A percentile compares a stretch with the other conserved stretches of the same genome.
phyloP scores from a whole-genome alignment of 2,888 invertebrate species.

The Gastracanthus pulcherrimus region DNA sequence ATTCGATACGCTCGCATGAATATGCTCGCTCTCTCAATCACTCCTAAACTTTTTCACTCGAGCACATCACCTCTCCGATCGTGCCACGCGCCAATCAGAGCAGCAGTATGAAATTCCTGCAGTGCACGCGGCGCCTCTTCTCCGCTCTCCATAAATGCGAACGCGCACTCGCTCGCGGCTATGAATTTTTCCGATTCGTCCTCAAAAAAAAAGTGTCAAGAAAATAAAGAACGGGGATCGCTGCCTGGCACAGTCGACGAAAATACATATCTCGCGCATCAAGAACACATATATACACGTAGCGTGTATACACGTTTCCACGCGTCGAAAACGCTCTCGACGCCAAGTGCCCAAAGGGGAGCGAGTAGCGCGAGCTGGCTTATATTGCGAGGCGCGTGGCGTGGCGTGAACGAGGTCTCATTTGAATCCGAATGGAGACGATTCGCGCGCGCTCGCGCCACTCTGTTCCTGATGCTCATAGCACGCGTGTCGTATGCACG shows the following conservation, averaged over 20 bases:
- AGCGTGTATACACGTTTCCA: not conserved
- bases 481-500: constrained; percentile 8
- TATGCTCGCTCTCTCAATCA: no score
- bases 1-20: no score
- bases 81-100: no score
- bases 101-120: no score
- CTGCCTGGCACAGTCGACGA: no score
- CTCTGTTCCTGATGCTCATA: constrained; percentile 43
- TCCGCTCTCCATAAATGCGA: no score
- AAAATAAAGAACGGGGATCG: not conserved
- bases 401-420: constrained; percentile 74
- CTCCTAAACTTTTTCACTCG: no score
- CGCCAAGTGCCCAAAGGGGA: constrained; percentile 55
- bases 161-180: not conserved
- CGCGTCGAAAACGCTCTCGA: not conserved
- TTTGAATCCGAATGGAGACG: constrained; percentile 77
- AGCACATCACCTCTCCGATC: no score
- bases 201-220: not conserved
- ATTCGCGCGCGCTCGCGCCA: constrained; percentile 66
- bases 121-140: no score
- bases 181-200: constrained; percentile 1
- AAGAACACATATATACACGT: not conserved
- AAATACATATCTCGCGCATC: not conserved
- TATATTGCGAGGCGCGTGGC: constrained; percentile 71
- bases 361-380: not conserved